Conservation (phyloP, 1,140 invertebrate species). For the Sinella curviseta region DNA sequence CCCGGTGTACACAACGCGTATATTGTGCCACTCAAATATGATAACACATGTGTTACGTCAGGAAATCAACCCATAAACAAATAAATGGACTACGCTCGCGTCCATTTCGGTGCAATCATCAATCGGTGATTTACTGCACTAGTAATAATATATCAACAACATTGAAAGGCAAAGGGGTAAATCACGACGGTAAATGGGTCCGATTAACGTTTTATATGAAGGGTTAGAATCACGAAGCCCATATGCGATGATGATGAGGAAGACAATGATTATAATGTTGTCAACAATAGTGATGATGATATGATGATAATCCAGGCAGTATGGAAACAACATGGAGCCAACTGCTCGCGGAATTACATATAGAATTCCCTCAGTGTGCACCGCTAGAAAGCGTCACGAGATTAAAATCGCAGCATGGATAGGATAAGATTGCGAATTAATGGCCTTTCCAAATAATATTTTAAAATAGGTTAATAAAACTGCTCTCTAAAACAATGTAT, state of each 20-base stretch:
- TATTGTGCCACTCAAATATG: not conserved
- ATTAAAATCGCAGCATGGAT: no score
- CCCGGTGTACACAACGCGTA: not conserved
- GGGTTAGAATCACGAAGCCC: not conserved
- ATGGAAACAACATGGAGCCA: slow-evolving; percentile 33
- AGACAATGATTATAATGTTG: not conserved
- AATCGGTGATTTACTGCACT: not conserved
- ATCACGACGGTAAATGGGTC: not conserved
- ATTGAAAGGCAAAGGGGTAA: slow-evolving; percentile 10
- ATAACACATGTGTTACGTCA: not conserved
- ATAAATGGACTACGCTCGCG: not conserved
- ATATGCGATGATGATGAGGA: not conserved
- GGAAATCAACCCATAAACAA: not conserved
- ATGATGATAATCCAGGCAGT: not conserved
- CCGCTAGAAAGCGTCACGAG: no score
- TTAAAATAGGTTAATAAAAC: no score
- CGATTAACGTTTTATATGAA: slow-evolving; percentile 9
- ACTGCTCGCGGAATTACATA: no score
- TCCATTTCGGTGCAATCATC: not conserved
- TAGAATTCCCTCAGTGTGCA: no score
- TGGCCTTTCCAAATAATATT: no score
- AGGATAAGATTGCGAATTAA: no score
- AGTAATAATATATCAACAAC: not conserved
- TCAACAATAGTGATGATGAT: slow-evolving; percentile 1
- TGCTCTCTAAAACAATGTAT: no score